Base-by-base conservation (phyloP, 2,113 vertebrate species). In the Hemiprocne comata region DNA sequence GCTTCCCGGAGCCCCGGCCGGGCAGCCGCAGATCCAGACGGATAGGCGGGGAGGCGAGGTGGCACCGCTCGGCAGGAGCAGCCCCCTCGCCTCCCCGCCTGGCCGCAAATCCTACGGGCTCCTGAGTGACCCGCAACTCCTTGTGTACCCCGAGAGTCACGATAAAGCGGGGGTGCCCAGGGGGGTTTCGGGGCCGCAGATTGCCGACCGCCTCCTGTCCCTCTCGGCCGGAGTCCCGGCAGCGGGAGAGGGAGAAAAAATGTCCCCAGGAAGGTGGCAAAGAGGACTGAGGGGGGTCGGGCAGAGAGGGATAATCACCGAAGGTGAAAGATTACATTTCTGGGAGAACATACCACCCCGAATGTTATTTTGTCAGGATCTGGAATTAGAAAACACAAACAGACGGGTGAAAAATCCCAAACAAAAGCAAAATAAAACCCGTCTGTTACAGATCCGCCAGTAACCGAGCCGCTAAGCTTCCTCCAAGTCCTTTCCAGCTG, bases 1-100 rank as follows among this genome's bases (percentile, higher is more conserved):
- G 7, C 55, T 48, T 16, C 42, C 26, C 38, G 34, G 26, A 40
- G 44, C 13, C 79, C n/a, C 2, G 67, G 42, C 17, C 72, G 34
- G 64, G 94, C 96, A 97, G 94, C 82, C 73, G 93, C 95, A 96
- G 84, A 94, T 85, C 89, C 64, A 60, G 87, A 66, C 20, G 28
- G 34, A 33, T 54, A 44, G 46, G 28, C 33, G 51, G 33, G 36
- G 61, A 44, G 44, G 44, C 44, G 15, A 15, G 44, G 44, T 11
- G 44, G 44, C 12, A 40, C 40, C 40, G 9, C 40, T 40, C 40
- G 40, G 40, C 40, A 40, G 40, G 40, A 40, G 46, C 57, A 25
- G 60, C 62, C 26, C 82, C 40, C 12, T 53, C 28, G 10, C 74
- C 34, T 21, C 28, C 24, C 42, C 19, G 2, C 65, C 65, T 48